A percentile compares a stretch with the other conserved stretches of the same genome.
Evolutionary conservation across 2,113 vertebrate genomes (phyloP).

Genomic region (Elgaria multicarinata): DNA sequence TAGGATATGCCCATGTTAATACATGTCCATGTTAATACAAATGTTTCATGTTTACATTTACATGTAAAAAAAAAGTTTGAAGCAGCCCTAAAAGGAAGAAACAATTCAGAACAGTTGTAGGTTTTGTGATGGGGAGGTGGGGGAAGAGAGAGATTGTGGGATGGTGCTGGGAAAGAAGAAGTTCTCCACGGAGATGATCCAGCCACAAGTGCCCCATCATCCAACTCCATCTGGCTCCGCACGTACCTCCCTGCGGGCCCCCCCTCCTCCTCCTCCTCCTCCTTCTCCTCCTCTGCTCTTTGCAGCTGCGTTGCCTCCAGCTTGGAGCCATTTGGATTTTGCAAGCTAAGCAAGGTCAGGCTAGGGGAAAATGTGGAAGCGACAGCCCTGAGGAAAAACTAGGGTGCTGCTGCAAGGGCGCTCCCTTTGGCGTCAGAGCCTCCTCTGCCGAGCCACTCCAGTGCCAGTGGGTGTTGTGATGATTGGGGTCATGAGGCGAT

Average conservation of each 20-base stretch:
- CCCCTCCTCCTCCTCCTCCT: no score
- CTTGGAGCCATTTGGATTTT: slow-evolving; percentile 27
- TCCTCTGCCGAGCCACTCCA: background rate
- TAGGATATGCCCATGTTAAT: background rate
- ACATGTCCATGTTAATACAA: no score
- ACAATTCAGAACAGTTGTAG: background rate
- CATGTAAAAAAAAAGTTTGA: background rate
- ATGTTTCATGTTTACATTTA: background rate
- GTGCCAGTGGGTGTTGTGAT: background rate
- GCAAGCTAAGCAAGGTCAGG: slow-evolving; percentile 40
- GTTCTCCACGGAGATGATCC: background rate
- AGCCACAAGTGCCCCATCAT: background rate
- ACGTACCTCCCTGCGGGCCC: slow-evolving; percentile 2
- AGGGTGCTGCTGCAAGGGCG: background rate
- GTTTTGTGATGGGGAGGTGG: background rate
- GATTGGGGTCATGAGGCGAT: background rate
- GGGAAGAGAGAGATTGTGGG: background rate
- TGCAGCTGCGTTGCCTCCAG: slow-evolving; percentile 33
- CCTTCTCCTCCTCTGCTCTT: background rate
- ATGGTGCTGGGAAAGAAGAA: background rate
- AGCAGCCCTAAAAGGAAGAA: background rate
- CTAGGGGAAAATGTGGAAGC: slow-evolving; percentile 25
- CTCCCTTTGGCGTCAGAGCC: slow-evolving; percentile 15
- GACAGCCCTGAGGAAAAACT: slow-evolving; percentile 14
- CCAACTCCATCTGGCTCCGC: slow-evolving; percentile 13